These are phyloP conservation scores for Stenolophus ochropezus DNA, from an alignment of 2,888 invertebrate species.

Conservation along the genomic window DNA sequence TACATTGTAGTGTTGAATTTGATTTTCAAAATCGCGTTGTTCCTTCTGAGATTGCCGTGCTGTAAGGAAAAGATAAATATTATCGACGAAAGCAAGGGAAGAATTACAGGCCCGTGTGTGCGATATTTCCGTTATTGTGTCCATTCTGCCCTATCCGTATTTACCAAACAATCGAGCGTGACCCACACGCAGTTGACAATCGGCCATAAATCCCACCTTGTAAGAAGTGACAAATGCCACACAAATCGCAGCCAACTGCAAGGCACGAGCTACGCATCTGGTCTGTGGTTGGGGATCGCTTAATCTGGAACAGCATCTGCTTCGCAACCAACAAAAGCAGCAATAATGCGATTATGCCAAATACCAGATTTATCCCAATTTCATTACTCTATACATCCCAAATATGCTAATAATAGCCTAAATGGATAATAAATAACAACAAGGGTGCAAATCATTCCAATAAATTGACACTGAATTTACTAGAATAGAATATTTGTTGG, in stretches of 20 bases:
- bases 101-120: too few relatives aligned
- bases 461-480: too few relatives aligned
- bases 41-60: too few relatives aligned
- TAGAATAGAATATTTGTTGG: too few relatives aligned
- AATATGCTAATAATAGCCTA: neutral
- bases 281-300: neutral
- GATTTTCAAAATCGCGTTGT: too few relatives aligned
- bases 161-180: constrained; percentile 45
- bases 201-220: constrained; percentile 50
- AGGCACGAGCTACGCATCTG: neutral
- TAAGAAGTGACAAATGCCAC: constrained; percentile 55
- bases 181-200: constrained; percentile 30
- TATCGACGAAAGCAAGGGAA: too few relatives aligned
- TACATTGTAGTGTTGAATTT: too few relatives aligned
- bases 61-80: too few relatives aligned
- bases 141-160: constrained; percentile 40
- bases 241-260: neutral
- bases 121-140: constrained; percentile 8
- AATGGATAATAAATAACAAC: too few relatives aligned
- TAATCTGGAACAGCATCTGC: neutral
- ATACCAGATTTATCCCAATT: neutral
- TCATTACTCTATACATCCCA: neutral
- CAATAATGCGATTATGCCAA: neutral
- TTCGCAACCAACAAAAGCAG: neutral
- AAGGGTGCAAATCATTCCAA: too few relatives aligned